Base-by-base conservation (phyloP, 2,113 vertebrate genomes). In the Oreochromis tanganicae region DNA sequence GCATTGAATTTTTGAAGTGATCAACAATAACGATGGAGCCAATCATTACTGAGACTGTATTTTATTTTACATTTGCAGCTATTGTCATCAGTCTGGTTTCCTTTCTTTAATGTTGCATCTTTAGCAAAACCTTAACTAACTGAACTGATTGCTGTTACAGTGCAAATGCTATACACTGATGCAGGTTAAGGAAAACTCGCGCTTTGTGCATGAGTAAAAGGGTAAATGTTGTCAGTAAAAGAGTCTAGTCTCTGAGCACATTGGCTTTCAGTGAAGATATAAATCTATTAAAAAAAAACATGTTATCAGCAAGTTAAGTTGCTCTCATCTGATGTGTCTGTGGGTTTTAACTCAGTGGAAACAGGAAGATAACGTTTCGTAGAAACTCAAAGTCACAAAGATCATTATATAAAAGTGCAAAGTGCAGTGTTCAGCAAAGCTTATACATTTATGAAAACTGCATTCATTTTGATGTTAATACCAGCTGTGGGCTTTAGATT, bases 331-430 rank as follows among this genome's bases (percentile, higher is more conserved):
- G 57, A 61, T 10, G 29, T 34, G 56, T 16, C 56, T 59, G 56
- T 59, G 13, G 56, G 7, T 29, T 59, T 59, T 29, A 59, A 59
- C 56, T 29, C 56, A 29, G 24, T 59, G 24, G 24, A 59, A 59
- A 59, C 24, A 61, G 3, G 0, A 34, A 61, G 16, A 61, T 34
- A 9, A 61, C 0, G 14, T 32, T 57, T 14, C 7, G 6, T 57
- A 8, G 2, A 7, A 57, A 57, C 55, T 57, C 55, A 57, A 14
- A 56, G 55, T 56, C 2, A 57, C 55, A 57, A 57, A 57, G 12
- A 57, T 27, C 12, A 57, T 57, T 57, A 57, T 57, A 27, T 56
- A 3, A 57, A 29, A 29, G 24, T 57, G 7, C 24, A 17, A 48
- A 17, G 46, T 50, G 48, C 16, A 17, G 48, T 17, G 7, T 9